Evolutionary conservation across 2,888 invertebrate species (phyloP).

Genomic region (Diabrotica balteata): DNA sequence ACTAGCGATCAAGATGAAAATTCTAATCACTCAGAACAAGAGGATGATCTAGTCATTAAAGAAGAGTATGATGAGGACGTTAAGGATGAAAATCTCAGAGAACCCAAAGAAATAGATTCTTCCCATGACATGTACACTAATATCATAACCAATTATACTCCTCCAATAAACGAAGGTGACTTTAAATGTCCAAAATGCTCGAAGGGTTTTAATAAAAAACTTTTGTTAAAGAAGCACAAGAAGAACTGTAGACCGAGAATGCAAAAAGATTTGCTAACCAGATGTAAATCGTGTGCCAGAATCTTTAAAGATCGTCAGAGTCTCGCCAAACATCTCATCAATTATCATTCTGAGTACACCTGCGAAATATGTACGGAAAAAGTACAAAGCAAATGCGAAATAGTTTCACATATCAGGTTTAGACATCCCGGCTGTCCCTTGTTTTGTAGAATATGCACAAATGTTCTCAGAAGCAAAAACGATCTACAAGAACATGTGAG

Average conservation of each 20-base stretch:
- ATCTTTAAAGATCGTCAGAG: slow-evolving; percentile 66
- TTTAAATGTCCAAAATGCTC: slow-evolving; percentile 66
- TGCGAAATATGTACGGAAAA: slow-evolving; percentile 65
- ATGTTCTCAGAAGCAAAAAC: slow-evolving; percentile 63
- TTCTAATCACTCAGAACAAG: slow-evolving; percentile 30
- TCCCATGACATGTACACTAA: slow-evolving; percentile 58
- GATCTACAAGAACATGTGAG: slow-evolving; percentile 63
- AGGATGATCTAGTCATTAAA: slow-evolving; percentile 24
- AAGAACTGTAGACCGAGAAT: slow-evolving; percentile 63
- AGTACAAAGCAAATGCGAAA: slow-evolving; percentile 65
- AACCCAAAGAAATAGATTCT: slow-evolving; percentile 58
- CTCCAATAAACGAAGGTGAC: slow-evolving; percentile 59
- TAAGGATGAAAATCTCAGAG: slow-evolving; percentile 31
- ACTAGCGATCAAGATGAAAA: slow-evolving; percentile 39
- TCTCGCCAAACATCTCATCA: slow-evolving; percentile 64
- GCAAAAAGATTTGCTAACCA: slow-evolving; percentile 64
- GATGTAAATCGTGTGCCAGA: slow-evolving; percentile 66
- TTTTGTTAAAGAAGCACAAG: slow-evolving; percentile 65
- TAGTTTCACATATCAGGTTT: slow-evolving; percentile 64
- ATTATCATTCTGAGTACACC: slow-evolving; percentile 64
- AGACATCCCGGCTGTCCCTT: slow-evolving; percentile 65
- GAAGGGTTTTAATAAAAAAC: slow-evolving; percentile 65
- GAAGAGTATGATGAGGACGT: slow-evolving; percentile 26
- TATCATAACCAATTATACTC: slow-evolving; percentile 60
- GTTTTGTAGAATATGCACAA: slow-evolving; percentile 63